Evolutionary conservation across 2,797 vertebrate genomes (phyloP).

Genomic region (Coendou prehensilis): DNA sequence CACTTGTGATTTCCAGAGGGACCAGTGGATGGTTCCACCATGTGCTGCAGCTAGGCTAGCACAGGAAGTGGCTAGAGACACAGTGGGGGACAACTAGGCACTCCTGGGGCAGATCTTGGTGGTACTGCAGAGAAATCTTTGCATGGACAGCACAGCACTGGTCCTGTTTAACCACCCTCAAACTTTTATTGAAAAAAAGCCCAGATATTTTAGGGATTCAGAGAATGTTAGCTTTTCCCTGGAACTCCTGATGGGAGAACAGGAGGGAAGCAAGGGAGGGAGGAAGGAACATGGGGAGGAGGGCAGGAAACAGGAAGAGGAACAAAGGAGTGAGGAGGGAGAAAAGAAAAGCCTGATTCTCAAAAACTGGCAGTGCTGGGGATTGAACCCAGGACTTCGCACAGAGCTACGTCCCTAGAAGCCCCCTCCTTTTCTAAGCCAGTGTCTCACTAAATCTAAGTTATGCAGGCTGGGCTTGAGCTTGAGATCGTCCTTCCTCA

Average conservation of each 20-base stretch:
- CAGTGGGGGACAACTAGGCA: background rate
- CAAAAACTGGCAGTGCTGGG: background rate
- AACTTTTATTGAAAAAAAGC: background rate
- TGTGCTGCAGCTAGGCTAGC: accelerated
- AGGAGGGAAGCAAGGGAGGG: background rate
- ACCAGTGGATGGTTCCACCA: background rate
- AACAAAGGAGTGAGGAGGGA: background rate
- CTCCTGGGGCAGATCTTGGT: background rate
- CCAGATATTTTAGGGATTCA: background rate
- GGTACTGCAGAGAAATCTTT: background rate
- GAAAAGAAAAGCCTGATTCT: background rate
- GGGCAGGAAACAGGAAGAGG: no score
- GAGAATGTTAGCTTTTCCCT: background rate
- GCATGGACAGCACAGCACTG: background rate
- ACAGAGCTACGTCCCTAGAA: background rate
- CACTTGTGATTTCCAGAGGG: background rate
- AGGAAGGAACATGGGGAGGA: background rate
- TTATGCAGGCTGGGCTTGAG: background rate
- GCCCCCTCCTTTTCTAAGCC: background rate
- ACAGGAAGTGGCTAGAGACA: background rate
- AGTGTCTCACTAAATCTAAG: background rate
- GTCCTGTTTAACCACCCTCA: background rate
- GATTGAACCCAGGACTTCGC: background rate
- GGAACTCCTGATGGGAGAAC: background rate
- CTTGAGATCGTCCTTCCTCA: background rate